Base-by-base conservation (phyloP, 2,888 invertebrate species). In the Dermolepida albohirtum region DNA sequence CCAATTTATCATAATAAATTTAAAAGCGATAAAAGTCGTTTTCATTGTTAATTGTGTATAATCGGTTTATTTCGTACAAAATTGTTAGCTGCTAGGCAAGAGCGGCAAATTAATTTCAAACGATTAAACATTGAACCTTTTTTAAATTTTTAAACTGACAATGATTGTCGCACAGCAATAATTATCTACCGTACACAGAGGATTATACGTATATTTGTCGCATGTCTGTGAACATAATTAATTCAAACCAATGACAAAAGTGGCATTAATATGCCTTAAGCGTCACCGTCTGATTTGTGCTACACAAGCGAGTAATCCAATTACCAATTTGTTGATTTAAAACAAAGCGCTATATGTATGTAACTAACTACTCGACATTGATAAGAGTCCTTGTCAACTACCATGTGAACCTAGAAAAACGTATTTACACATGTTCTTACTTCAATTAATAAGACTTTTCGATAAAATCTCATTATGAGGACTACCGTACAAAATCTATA, bases 171-270 rank as follows among this genome's bases (percentile, higher is more conserved):
- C 34, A 11, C 11, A 12, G 27, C 1, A 29, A 29, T 44, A 59
- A 59, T 59, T 44, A 44, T 44, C 41, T 41, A 44, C 11, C 27
- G 44, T 12, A 14, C 59, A 44, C 10, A 44, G 44, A 59, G 29
- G 27, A 43, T 44, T 44, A 57, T 14, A 44, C 27, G 29, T 59
- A 29, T 16, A 54, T 59, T 44, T 44, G 59, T 59, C 14, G 29
- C 59, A 59, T 44, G 44, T 27, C 59, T 44, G 5, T 7, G 14
- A 44, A 59, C 44, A 47, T 59, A 44, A 59, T 44, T 59, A 59
- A 59, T 59, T 47, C 59, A 59, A 44, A 47, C 44, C 59, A 59
- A 59, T 59, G 44, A 59, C 59, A 59, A 59, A 59, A 47, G 59
- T 59, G 44, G 29, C 47, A 59, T 59, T 44, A 44, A 59, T 59